These are phyloP conservation scores for Synanthedon tipuliformis DNA, from an alignment of 2,888 invertebrate genomes.

Conservation along the genomic window DNA sequence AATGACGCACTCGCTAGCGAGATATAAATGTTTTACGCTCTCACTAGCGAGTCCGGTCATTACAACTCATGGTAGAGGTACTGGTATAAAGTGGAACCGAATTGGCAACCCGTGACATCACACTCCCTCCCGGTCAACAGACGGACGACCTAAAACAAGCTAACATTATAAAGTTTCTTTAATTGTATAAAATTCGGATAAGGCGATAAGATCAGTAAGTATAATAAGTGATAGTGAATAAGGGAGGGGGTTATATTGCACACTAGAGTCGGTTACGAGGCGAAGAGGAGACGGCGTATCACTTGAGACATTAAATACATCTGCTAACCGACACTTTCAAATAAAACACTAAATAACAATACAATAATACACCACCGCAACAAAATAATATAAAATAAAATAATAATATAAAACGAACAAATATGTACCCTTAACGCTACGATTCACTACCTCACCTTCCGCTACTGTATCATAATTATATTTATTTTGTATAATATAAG, in stretches of 20 bases:
- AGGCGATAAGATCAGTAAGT: constrained; percentile 41
- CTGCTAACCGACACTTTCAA: constrained; percentile 9
- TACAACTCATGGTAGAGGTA: too few species aligned
- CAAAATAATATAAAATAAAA: constrained; percentile 29
- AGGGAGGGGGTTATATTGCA: too few species aligned
- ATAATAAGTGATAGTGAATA: constrained; percentile 1
- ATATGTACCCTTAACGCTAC: constrained; percentile 17
- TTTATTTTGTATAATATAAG: constrained; percentile 2
- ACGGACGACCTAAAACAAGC: constrained; percentile 18
- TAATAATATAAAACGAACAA: constrained; percentile 37
- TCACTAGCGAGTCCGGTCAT: too few species aligned
- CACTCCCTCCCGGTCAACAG: not conserved
- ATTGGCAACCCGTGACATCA: too few species aligned
- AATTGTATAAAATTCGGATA: constrained; percentile 40
- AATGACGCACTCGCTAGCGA: too few species aligned
- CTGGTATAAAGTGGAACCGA: too few species aligned
- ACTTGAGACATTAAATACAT: not conserved
- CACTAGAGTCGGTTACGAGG: not conserved
- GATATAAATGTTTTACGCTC: too few species aligned
- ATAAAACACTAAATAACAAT: constrained; percentile 69
- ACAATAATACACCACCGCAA: constrained; percentile 53
- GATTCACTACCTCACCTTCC: not conserved
- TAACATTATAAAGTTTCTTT: constrained; percentile 24
- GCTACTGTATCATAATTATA: not conserved
- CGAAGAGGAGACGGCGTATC: not conserved